Conservation (phyloP, 1,140 invertebrate genomes). For the Drosophila watanabei region DNA sequence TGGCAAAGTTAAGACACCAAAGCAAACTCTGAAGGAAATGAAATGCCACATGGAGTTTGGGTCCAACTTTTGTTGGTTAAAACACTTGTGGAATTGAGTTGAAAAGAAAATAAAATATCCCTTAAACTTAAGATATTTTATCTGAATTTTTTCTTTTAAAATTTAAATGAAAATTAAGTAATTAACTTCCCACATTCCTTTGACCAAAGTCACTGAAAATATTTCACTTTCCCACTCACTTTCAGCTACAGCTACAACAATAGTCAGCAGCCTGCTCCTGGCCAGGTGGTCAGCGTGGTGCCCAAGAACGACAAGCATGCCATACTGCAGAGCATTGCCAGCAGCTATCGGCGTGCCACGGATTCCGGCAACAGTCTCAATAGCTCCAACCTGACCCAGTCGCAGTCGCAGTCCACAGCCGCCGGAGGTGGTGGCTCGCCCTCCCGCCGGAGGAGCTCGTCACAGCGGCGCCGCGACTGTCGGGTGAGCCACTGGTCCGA, state of each 20-base stretch:
- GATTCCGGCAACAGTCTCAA: conserved; percentile 44
- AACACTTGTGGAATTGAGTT: conserved; percentile 14
- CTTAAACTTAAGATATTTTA: neutral
- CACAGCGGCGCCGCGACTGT: conserved; percentile 88
- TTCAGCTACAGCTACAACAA: conserved; percentile 58
- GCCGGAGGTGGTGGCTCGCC: neutral
- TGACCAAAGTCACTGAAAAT: conserved; percentile 6
- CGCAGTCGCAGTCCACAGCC: neutral
- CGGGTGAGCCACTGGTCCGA: conserved; percentile 94
- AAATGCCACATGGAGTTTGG: neutral
- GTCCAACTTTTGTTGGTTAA: neutral
- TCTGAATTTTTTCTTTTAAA: neutral
- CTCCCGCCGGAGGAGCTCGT: conserved; percentile 85
- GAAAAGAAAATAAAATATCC: neutral
- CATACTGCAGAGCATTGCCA: conserved; percentile 90
- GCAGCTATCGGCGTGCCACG: conserved; percentile 68
- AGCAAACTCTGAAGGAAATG: conserved; percentile 1
- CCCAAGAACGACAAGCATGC: conserved; percentile 90
- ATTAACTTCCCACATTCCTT: neutral
- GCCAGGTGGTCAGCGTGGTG: conserved; percentile 85
- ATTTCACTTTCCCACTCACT: neutral
- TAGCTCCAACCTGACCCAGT: conserved; percentile 29
- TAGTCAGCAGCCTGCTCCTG: conserved; percentile 45
- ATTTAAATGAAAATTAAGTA: neutral
- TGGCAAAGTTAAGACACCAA: conserved; percentile 22